Evolutionary conservation across 2,113 vertebrate genomes (phyloP).

Genomic region (Tragelaphus imberbis): DNA sequence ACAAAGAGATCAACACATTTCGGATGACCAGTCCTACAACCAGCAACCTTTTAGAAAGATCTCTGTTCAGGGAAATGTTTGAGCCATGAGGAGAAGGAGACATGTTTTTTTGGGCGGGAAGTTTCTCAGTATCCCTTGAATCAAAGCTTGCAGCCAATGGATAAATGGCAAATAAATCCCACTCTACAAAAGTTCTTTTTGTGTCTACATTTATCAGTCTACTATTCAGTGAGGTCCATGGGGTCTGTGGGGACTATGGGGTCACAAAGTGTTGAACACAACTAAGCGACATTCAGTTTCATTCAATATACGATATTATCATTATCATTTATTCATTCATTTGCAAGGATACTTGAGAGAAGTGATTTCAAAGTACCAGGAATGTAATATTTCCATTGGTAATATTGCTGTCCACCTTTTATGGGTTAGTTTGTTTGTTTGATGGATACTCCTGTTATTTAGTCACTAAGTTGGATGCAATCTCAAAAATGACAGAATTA

Average conservation of each 20-base stretch:
- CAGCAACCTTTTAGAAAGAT: not conserved
- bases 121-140: not conserved
- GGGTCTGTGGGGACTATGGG: not conserved
- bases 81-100: not conserved
- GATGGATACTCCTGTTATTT: not conserved
- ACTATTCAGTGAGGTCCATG: not conserved
- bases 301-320: not conserved
- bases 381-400: not conserved
- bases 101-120: not conserved
- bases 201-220: not conserved
- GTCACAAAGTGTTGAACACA: no score
- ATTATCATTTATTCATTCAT: not conserved
- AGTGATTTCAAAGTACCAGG: not conserved
- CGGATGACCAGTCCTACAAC: rapidly evolving
- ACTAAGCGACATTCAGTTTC: not conserved
- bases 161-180: not conserved
- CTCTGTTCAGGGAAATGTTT: not conserved
- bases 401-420: not conserved
- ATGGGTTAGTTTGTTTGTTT: not conserved
- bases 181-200: not conserved
- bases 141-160: not conserved
- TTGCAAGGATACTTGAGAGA: not conserved
- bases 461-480: not conserved
- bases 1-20: not conserved
- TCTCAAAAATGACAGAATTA: no score